Evolutionary conservation across 2,888 invertebrate species (phyloP), one percentile per base, ranked within the genome.

Genomic region (Subacronicta megacephala): DNA sequence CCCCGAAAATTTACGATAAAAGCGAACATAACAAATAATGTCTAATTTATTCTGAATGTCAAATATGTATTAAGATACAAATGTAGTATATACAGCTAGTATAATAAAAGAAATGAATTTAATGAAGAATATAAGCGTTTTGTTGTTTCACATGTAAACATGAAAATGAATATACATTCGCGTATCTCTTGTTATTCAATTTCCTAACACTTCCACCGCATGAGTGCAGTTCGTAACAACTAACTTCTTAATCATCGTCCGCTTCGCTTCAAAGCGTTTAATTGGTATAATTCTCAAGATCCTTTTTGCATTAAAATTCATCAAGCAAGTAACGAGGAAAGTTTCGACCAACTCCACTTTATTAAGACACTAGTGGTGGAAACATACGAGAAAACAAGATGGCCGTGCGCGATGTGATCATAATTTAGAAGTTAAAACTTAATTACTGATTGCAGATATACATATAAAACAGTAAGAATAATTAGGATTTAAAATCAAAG

Each of bases 301-400:
- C 63, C 65, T 64, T 72, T 74, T 69, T 58, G 47, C 61, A 77
- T 80, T 81, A 68, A 77, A 76, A 78, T 81, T 82, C 79, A 82
- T 78, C 59, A 70, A 63, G 63, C 61, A 70, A 63, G 67, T 75
- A 77, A 78, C 70, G 76, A 75, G 74, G 46, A 69, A 77, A 80
- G 68, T 82, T 80, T 49, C 26, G 16, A 26, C 33, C n/a, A 40
- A 54, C 49, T 52, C 7, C 44, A 54, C 59, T 61, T 61, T 43
- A 59, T 59, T 54, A 50, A 61, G 54, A 56, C 15, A 35, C 31
- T 52, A 58, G 53, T 55, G 38, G 29, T 51, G 50, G 43, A 17
- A 37, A 60, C 47, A 56, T 29, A 56, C 17, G 26, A n/a, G 10
- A 15, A 15, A 37, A 3, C 26, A 10, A 26, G 10, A 15, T 7